Evolutionary conservation across 2,113 vertebrate species (phyloP).

Genomic region (Amphiprion percula): DNA sequence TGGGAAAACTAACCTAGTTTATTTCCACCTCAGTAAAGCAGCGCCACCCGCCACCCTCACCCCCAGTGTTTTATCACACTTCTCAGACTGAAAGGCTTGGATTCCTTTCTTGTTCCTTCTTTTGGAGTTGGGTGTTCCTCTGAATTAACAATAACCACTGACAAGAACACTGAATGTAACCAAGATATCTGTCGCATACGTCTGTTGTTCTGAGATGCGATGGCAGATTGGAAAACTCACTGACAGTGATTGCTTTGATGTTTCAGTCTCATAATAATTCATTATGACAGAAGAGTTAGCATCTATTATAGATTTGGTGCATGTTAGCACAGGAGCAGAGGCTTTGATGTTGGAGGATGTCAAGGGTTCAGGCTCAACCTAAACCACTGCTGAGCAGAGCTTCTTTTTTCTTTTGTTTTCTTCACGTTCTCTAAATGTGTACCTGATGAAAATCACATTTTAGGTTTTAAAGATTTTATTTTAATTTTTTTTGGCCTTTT

Average conservation of each 20-base stretch:
- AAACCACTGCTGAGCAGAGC: conserved; percentile 30
- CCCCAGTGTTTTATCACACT: conserved; percentile 43
- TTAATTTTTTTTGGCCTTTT: too few species aligned
- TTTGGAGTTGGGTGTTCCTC: conserved; percentile 37
- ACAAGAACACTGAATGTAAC: conserved; percentile 62
- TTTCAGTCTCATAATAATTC: conserved; percentile 58
- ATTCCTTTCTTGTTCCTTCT: conserved; percentile 35
- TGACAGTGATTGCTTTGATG: conserved; percentile 70
- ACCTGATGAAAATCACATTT: neutral
- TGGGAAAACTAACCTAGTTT: conserved; percentile 70
- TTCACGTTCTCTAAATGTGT: neutral
- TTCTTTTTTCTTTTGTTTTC: conserved; percentile 4
- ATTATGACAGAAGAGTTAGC: conserved; percentile 64
- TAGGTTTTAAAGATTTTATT: too few species aligned
- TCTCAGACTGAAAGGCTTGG: conserved; percentile 26
- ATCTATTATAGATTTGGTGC: conserved; percentile 72
- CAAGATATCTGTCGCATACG: conserved; percentile 38
- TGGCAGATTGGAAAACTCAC: conserved; percentile 51
- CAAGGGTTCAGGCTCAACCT: conserved; percentile 53
- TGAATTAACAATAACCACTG: conserved; percentile 62
- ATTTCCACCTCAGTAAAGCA: conserved; percentile 47
- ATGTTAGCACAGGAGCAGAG: conserved; percentile 47
- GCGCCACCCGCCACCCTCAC: neutral
- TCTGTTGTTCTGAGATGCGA: conserved; percentile 43
- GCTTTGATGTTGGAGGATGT: conserved; percentile 74